Base-by-base conservation (phyloP, 1,140 invertebrate genomes). In the Drosophila nannoptera region DNA sequence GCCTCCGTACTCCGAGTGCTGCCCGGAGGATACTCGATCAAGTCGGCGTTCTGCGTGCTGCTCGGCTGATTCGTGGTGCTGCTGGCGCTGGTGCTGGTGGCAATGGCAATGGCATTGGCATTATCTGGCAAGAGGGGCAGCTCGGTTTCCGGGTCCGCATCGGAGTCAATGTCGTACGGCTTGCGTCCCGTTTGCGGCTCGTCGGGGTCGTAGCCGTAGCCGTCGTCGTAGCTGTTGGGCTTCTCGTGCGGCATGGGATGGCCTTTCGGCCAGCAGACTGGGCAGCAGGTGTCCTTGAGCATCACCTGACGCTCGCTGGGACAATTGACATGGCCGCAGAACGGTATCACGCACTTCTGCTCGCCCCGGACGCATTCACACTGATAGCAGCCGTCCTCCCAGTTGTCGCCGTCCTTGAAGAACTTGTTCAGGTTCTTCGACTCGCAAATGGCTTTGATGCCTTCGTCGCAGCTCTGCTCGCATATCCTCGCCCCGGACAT, bases 251-350 rank as follows among this genome's bases (percentile, higher is more conserved):
- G 87, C 83, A 88, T 77, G 4, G 87, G 71, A 2, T 56, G 65
- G 11, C 75, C 76, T 5, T 77, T 65, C 12, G 87, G 87, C 87
- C 87, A 88, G 63, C 87, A 88, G 29, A 88, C 73, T 4, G 87
- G 87, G 58, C 87, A 88, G 60, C 87, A 88, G 35, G 56, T 66
- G 65, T 74, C 70, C 59, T 83, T 88, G 2, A 88, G 48, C 7
- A 14, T 46, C 5, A 88, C 80, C 66, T 88, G 87, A 12, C 83
- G 70, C 14, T 88, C 66, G n/a, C 35, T 55, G 32, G 87, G 87
- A 45, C 87, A 88, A 49, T 75, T 77, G 11, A 84, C 68, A 12
- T 69, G 72, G 5, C 67, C 71, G 46, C 87, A 88, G 9, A 87
- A 71, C 9, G 83, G 66, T 33, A 86, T 71, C 16, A 73, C 54